Evolutionary conservation across 1,140 invertebrate genomes (phyloP), one percentile per base, ranked within the genome.

Genomic region (Aleiodes sp.): DNA sequence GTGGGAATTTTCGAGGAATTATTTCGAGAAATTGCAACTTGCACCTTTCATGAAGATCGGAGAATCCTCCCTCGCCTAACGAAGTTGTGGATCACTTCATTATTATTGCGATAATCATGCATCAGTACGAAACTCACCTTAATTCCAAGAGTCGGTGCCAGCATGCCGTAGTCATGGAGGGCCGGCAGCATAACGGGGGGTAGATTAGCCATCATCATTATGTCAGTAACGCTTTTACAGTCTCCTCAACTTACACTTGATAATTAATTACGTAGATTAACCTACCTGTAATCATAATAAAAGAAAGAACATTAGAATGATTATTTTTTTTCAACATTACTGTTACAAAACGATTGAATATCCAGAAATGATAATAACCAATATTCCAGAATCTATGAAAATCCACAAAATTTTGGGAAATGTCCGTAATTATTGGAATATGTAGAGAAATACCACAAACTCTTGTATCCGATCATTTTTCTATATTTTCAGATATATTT

Each of bases 141-240:
- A 78, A 86, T 82, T 73, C 84, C 85, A 60, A 86, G 82, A 62
- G 83, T 83, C 9, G 84, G 83, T 56, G 84, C 76, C 63, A 86
- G 73, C 77, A 86, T 85, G 46, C 85, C 83, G 76, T 85, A 86
- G 74, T 86, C 84, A 70, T 84, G 81, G 31, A 85, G 76, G 43
- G 84, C 78, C 65, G 83, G 84, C 78, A 86, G 79, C 81, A 86
- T 86, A 80, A 86, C 85, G 72, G 84, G 85, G 73, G 83, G 82
- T 78, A 86, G 77, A 76, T 86, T 86, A 77, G 85, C 73, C 83
- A 86, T 86, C 85, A 86, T 86, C 85, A 86, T 86, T 82, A 76
- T 86, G 83, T 82, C 81, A 39, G 29, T 37, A 31, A 29, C 65
- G 52, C 37, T 66, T 43, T 61, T 62, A 41, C 26, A 65, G 61